Conservation (phyloP, 2,888 invertebrate species). For the Baccha elongata region DNA sequence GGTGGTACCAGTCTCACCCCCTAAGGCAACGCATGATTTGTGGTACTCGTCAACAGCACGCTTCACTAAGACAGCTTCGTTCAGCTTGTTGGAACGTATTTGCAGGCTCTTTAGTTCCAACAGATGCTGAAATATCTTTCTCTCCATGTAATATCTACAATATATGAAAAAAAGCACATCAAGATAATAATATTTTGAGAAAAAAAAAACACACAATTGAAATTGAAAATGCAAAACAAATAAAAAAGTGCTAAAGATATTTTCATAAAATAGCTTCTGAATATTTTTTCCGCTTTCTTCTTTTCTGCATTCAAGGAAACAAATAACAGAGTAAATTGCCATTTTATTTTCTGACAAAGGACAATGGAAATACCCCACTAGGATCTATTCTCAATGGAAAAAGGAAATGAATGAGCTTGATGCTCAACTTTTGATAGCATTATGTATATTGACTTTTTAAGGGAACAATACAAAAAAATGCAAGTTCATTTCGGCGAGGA, state of each 20-base stretch:
- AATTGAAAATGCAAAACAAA: constrained; percentile 59
- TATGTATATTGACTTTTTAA: constrained; percentile 59
- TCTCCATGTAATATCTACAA: constrained; percentile 92
- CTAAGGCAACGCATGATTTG: constrained; percentile 88
- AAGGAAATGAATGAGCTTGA: constrained; percentile 64
- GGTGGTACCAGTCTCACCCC: constrained; percentile 82
- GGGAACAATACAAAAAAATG: constrained; percentile 36
- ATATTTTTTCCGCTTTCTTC: constrained; percentile 25
- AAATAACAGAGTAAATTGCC: constrained; percentile 69
- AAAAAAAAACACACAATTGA: constrained; percentile 50
- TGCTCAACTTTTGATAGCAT: constrained; percentile 64
- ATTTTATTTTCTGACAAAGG: constrained; percentile 70
- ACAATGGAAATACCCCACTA: constrained; percentile 57
- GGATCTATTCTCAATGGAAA: constrained; percentile 52
- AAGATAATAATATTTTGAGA: constrained; percentile 44
- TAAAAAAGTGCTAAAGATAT: constrained; percentile 63
- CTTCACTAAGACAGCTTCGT: constrained; percentile 94
- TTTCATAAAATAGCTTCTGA: constrained; percentile 59
- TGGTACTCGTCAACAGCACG: constrained; percentile 93
- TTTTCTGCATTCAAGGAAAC: constrained; percentile 58
- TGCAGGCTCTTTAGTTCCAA: constrained; percentile 95
- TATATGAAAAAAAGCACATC: constrained; percentile 11
- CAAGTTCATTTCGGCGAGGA: constrained; percentile 46
- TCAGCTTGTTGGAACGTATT: constrained; percentile 93
- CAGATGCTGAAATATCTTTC: constrained; percentile 96